Conservation (phyloP, 92 coral and sea anemone genomes). For the Nematostella vectensis region DNA sequence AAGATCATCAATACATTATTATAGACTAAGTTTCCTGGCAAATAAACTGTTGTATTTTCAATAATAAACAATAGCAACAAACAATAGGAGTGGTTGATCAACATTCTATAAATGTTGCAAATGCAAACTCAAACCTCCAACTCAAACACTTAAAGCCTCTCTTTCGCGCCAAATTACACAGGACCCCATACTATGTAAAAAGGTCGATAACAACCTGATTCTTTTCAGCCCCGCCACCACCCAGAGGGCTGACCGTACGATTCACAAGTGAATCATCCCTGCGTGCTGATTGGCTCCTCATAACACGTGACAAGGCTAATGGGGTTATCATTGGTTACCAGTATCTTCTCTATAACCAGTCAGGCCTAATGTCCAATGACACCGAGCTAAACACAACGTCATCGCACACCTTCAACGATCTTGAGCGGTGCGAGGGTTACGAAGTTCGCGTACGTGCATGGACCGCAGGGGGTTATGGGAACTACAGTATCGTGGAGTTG, state of each 20-base stretch:
- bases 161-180: too few species aligned
- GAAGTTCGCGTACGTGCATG: constrained; percentile 29
- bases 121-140: too few species aligned
- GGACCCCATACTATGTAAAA: too few species aligned
- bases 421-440: constrained; percentile 37
- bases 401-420: not conserved
- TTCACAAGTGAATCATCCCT: constrained; percentile 17
- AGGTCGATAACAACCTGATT: too few species aligned
- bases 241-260: constrained; percentile 8
- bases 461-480: constrained; percentile 34
- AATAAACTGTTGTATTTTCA: too few species aligned
- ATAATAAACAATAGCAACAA: too few species aligned
- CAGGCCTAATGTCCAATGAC: not conserved
- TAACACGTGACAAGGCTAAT: constrained; percentile 14
- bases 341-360: constrained; percentile 5
- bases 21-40: too few species aligned
- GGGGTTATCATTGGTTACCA: constrained; percentile 22
- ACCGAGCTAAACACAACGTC: constrained; percentile 12
- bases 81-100: too few species aligned
- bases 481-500: constrained; percentile 6
- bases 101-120: too few species aligned
- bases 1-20: too few species aligned
- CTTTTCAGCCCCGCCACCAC: constrained; percentile 3
- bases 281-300: constrained; percentile 14
- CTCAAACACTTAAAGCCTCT: too few species aligned